Evolutionary conservation across 2,113 vertebrate genomes (phyloP), one percentile per base, ranked within the genome.

Genomic region (Phalacrocorax aristotelis): DNA sequence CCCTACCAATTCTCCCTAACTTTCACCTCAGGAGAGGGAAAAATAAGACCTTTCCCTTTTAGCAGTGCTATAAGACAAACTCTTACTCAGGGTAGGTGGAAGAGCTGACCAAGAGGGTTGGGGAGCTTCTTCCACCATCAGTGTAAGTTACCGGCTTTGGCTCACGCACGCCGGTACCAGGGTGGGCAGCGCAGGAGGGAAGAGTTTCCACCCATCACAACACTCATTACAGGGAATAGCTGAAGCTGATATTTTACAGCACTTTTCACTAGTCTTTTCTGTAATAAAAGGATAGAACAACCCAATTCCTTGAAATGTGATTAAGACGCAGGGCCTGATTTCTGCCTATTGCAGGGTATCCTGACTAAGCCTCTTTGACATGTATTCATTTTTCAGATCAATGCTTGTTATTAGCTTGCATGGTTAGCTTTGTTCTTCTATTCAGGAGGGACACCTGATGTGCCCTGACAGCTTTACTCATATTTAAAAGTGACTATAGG

Each of bases 141-240:
- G 57, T 3, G 0, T 7, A 51, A 49, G 30, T 23, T 6, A 36
- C 1, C 0, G 52, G 22, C 52, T 66, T 27, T 22, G 11, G 48
- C 32, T 62, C 34, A 14, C 34, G 11, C 32, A 3, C 0, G 0
- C 6, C 0, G 0, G 23, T 6, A 38, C 7, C 2, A 0, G 60
- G 9, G n/a, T 2, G 3, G 55, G 55, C 25, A 48, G 38, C 3
- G 1, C 25, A 52, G 42, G 54, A 74, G 42, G 74, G 78, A 20
- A 42, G 21, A 51, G 30, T 48, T 75, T 40, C 36, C 61, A 48
- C 51, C 65, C 61, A 25, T 38, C 46, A 34, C 4, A 1, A 25
- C 61, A 34, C 61, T 22, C 26, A 16, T 40, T 10, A 40, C 21
- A 2, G 2, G 10, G 12, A 36, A 17, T 5, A 86, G 87, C 60